A percentile compares a stretch with the other conserved stretches of the same genome.
phyloP scores from a whole-genome alignment of 2,113 vertebrate species.

The Halichoerus grypus region DNA sequence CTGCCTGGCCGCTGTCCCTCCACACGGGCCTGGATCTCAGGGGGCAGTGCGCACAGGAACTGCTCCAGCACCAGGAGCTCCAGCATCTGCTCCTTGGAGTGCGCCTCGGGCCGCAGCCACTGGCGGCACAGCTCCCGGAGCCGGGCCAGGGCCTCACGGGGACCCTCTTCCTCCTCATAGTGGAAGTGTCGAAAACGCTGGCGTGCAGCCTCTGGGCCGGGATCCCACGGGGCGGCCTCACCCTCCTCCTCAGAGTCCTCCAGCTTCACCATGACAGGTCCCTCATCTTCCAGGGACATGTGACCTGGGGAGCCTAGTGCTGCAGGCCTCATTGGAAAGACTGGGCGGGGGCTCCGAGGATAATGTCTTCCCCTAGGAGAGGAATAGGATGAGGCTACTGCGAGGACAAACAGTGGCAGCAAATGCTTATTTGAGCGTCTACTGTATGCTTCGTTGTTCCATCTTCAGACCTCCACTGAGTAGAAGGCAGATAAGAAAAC shows the following conservation, averaged over 20 bases:
- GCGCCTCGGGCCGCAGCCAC: conserved; percentile 79
- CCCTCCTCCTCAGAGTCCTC: conserved; percentile 67
- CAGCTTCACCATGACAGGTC: conserved; percentile 55
- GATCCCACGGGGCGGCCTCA: conserved; percentile 27
- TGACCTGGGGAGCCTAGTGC: neutral
- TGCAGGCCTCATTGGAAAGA: conserved; percentile 32
- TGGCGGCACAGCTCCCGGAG: conserved; percentile 77
- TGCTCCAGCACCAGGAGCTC: conserved; percentile 83
- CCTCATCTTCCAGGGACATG: neutral
- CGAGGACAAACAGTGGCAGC: neutral
- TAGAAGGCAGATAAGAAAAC: neutral
- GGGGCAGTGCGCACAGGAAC: conserved; percentile 77
- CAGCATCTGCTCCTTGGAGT: conserved; percentile 82
- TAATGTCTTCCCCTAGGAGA: neutral
- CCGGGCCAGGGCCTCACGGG: conserved; percentile 67
- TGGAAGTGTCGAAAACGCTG: conserved; percentile 76
- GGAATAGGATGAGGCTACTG: neutral
- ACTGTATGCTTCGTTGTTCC: neutral
- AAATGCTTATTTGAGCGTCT: neutral
- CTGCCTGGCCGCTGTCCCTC: conserved; percentile 65
- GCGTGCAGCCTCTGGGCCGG: conserved; percentile 60
- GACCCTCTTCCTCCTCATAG: conserved; percentile 70
- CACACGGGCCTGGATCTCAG: conserved; percentile 69
- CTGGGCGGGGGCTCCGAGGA: neutral
- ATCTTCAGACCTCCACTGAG: neutral